phyloP scores from a whole-genome alignment of 2,888 invertebrate species.

The Acleris holmiana region DNA sequence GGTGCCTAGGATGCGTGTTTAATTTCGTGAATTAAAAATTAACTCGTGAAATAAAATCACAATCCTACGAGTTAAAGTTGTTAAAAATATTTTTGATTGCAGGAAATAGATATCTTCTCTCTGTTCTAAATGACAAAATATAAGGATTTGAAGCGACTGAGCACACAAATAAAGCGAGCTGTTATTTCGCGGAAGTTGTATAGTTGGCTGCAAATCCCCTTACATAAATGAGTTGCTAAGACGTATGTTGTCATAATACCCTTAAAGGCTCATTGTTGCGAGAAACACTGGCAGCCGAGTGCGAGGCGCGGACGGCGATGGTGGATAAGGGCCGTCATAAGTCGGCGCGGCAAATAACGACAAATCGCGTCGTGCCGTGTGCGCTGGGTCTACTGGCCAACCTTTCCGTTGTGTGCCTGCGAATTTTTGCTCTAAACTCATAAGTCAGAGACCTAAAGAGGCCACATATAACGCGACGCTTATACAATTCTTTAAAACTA shows the following conservation, averaged over 20 bases:
- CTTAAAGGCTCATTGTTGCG: conserved; percentile 80
- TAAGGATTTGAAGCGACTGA: background rate
- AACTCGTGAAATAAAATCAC: no score
- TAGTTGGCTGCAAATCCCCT: conserved; percentile 10
- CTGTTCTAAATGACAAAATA: background rate
- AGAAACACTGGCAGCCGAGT: conserved; percentile 71
- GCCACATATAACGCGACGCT: no score
- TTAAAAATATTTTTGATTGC: no score
- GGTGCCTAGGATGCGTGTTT: no score
- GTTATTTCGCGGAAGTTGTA: background rate
- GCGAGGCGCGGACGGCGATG: conserved; percentile 70
- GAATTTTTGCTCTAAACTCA: background rate
- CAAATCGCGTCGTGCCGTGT: conserved; percentile 63
- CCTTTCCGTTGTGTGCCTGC: conserved; percentile 6
- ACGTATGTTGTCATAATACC: conserved; percentile 65
- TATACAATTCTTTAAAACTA: no score
- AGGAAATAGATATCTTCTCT: no score
- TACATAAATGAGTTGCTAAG: conserved; percentile 30
- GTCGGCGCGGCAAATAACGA: conserved; percentile 70
- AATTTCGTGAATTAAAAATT: no score
- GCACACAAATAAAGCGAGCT: background rate
- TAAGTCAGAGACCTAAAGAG: no score
- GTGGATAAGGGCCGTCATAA: conserved; percentile 80
- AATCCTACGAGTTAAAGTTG: no score
- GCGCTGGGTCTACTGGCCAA: conserved; percentile 40